Conservation (phyloP, 2,797 vertebrate genomes). For the Lindbergichthys nudifrons region DNA sequence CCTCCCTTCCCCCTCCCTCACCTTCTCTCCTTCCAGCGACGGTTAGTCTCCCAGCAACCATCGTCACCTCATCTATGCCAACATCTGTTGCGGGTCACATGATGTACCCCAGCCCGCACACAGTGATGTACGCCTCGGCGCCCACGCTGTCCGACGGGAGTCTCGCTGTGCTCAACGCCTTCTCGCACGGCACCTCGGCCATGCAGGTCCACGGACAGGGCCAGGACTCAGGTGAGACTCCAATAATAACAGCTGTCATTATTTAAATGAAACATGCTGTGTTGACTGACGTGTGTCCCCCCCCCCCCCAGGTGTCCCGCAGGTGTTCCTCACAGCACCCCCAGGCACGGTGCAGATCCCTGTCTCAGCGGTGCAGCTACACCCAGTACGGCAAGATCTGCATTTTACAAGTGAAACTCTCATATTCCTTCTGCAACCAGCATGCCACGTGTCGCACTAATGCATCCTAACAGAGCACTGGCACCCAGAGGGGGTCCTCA, state of each 20-base stretch:
- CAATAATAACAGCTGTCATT: not conserved
- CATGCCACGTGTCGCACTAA: constrained; percentile 82
- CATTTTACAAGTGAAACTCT: constrained; percentile 89
- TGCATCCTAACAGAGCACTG: constrained; percentile 75
- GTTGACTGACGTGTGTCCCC: not conserved
- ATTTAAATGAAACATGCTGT: not conserved
- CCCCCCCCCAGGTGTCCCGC: constrained; percentile 84
- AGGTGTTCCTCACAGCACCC: constrained; percentile 96
- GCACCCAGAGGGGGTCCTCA: constrained; percentile 32
- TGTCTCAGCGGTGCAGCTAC: constrained; percentile 96
- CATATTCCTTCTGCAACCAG: constrained; percentile 84
- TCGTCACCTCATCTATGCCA: constrained; percentile 95
- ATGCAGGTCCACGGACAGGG: constrained; percentile 96
- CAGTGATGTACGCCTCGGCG: constrained; percentile 96
- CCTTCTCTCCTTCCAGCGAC: constrained; percentile 70
- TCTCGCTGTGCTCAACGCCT: constrained; percentile 97
- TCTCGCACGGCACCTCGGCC: constrained; percentile 91
- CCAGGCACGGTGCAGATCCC: constrained; percentile 98
- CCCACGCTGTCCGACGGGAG: constrained; percentile 91
- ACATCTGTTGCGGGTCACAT: constrained; percentile 96
- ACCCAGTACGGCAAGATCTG: constrained; percentile 94
- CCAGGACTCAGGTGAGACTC: constrained; percentile 91
- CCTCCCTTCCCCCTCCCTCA: not conserved
- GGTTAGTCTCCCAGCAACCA: constrained; percentile 96
- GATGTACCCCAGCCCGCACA: constrained; percentile 97